Percentiles rank a stretch among this genome's conserved stretches.
These are phyloP conservation scores for Oedothorax gibbosus DNA, from an alignment of 1,140 invertebrate species.

Conservation along the genomic window DNA sequence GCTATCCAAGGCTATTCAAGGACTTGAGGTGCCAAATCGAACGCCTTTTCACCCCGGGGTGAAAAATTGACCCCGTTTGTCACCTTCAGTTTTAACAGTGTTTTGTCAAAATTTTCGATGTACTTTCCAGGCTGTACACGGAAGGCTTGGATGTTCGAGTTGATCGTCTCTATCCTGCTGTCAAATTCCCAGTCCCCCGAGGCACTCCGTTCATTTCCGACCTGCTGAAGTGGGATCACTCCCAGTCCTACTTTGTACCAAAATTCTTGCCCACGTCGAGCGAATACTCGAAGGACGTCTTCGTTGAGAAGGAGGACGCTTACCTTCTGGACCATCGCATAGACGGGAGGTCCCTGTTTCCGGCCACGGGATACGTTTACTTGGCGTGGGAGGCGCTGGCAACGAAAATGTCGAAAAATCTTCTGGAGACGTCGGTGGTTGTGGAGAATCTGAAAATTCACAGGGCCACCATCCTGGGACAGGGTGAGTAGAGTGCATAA, in stretches of 20 bases:
- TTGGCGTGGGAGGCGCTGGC: conserved; percentile 94
- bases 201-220: conserved; percentile 89
- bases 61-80: background rate
- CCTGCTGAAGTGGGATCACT: conserved; percentile 91
- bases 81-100: background rate
- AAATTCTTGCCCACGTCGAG: conserved; percentile 70
- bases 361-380: conserved; percentile 93
- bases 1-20: too few relatives aligned
- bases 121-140: conserved; percentile 76
- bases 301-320: conserved; percentile 76
- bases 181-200: conserved; percentile 84
- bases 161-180: conserved; percentile 79
- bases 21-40: too few relatives aligned
- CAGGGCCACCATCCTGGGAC: background rate
- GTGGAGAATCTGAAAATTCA: conserved; percentile 88
- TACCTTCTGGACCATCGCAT: conserved; percentile 89
- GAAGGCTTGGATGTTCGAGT: conserved; percentile 83
- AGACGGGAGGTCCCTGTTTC: conserved; percentile 93
- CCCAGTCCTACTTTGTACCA: conserved; percentile 80
- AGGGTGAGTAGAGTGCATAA: too few relatives aligned
- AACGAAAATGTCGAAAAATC: background rate
- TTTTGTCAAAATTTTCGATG: background rate
- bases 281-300: conserved; percentile 72
- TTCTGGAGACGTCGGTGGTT: conserved; percentile 78
- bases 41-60: too few relatives aligned